phyloP scores from a whole-genome alignment of 2,888 invertebrate genomes.

The Ophion ellenae region DNA sequence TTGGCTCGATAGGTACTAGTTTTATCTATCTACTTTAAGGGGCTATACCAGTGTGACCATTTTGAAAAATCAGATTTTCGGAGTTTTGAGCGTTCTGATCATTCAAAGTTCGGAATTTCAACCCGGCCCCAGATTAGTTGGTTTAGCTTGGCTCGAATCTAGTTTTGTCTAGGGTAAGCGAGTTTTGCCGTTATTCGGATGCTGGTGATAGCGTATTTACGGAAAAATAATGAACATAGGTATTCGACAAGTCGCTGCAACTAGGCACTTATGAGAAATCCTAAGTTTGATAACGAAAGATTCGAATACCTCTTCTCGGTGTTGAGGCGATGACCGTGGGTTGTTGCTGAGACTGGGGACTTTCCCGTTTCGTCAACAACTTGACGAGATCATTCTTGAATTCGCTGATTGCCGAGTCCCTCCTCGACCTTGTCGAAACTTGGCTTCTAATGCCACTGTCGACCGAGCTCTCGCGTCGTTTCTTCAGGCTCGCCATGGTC shows the following conservation, averaged over 20 bases:
- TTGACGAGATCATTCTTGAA: constrained; percentile 90
- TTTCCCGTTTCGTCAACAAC: constrained; percentile 85
- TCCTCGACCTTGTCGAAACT: constrained; percentile 88
- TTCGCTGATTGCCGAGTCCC: constrained; percentile 89
- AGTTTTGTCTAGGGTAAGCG: neutral
- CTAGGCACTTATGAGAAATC: neutral
- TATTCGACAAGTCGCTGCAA: too few species aligned
- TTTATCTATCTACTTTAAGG: too few species aligned
- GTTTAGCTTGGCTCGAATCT: neutral
- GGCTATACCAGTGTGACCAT: too few species aligned
- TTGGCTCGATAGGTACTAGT: too few species aligned
- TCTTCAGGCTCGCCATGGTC: constrained; percentile 85
- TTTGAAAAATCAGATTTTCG: too few species aligned
- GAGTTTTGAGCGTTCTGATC: too few species aligned
- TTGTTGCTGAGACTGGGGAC: constrained; percentile 75
- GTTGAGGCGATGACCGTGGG: constrained; percentile 81
- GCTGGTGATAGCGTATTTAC: too few species aligned
- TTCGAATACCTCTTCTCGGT: constrained; percentile 77
- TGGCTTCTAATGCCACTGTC: constrained; percentile 91
- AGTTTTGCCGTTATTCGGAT: neutral
- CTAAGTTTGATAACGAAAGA: neutral
- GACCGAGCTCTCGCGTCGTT: constrained; percentile 94
- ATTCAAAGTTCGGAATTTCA: too few species aligned
- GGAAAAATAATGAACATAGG: too few species aligned
- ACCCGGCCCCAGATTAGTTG: neutral